Conservation (phyloP, 1,140 invertebrate species). For the Aphis craccivora region DNA sequence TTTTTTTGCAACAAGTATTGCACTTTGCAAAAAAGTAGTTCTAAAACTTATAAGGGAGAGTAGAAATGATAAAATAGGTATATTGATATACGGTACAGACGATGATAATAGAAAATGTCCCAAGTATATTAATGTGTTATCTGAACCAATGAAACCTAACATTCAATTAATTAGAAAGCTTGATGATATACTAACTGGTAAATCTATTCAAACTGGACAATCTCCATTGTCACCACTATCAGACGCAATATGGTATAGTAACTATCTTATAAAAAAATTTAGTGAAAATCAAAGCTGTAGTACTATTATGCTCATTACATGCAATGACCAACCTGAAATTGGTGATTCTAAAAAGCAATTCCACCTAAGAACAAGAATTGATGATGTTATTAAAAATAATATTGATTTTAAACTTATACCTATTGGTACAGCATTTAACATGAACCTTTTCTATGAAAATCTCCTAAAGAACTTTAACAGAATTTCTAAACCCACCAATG, state of each 20-base stretch:
- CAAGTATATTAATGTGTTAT: slow-evolving; percentile 43
- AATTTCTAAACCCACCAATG: neutral
- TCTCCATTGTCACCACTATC: neutral
- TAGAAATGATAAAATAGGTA: slow-evolving; percentile 52
- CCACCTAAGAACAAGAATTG: slow-evolving; percentile 42
- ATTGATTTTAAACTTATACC: slow-evolving; percentile 56
- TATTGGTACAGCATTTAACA: slow-evolving; percentile 42
- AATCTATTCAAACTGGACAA: slow-evolving; percentile 19
- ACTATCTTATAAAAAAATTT: slow-evolving; percentile 50
- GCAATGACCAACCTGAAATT: slow-evolving; percentile 42
- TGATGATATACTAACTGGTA: neutral
- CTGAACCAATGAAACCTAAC: slow-evolving; percentile 8
- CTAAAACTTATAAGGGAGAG: slow-evolving; percentile 39
- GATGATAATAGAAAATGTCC: slow-evolving; percentile 36
- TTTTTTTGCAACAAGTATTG: slow-evolving; percentile 37
- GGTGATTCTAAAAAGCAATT: slow-evolving; percentile 12
- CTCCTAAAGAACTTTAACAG: slow-evolving; percentile 25
- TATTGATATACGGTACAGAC: slow-evolving; percentile 54
- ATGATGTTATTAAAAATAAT: slow-evolving; percentile 50
- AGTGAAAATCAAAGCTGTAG: slow-evolving; percentile 39
- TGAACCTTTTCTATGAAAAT: slow-evolving; percentile 44
- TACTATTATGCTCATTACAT: slow-evolving; percentile 56
- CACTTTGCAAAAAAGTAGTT: slow-evolving; percentile 25
- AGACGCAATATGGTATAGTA: slow-evolving; percentile 46
- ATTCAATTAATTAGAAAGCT: slow-evolving; percentile 43